These are phyloP conservation scores for Columba livia DNA, from an alignment of 2,113 vertebrate species.

Conservation along the genomic window DNA sequence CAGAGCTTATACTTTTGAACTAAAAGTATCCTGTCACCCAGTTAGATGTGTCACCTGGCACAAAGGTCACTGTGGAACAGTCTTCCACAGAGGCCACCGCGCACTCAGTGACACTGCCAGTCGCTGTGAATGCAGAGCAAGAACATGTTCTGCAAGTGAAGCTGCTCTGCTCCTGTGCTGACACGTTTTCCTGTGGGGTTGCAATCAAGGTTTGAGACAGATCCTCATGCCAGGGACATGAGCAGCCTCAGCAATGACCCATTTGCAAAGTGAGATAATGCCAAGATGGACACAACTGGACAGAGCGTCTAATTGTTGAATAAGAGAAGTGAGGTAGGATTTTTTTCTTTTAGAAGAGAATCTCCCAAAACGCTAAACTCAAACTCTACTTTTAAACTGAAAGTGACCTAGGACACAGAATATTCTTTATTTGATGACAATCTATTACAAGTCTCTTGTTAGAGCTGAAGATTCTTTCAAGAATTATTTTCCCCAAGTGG, in stretches of 20 bases:
- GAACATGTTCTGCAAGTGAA: not conserved
- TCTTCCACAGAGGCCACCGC: not conserved
- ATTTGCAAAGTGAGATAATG: not conserved
- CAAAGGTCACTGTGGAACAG: not conserved
- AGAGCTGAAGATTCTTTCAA: not conserved
- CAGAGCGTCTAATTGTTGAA: rapidly evolving
- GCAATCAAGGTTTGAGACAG: not conserved
- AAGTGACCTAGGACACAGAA: not conserved
- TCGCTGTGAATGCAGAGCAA: not conserved
- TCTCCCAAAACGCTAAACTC: not conserved
- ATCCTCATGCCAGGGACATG: not conserved
- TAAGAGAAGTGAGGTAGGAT: not conserved
- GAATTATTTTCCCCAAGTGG: not conserved
- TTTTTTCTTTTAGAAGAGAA: not conserved
- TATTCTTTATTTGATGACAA: not conserved
- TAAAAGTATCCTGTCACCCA: not conserved
- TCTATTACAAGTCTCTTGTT: not conserved
- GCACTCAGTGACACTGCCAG: not conserved
- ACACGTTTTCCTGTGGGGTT: not conserved
- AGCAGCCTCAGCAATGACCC: not conserved
- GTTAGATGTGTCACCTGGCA: not conserved
- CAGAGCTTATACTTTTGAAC: not conserved
- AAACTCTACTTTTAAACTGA: not conserved
- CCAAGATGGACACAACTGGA: not conserved
- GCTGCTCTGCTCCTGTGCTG: not conserved